A percentile compares a stretch with the other conserved stretches of the same genome.
phyloP scores from a whole-genome alignment of 2,888 invertebrate genomes.

The Diaphora mendica region DNA sequence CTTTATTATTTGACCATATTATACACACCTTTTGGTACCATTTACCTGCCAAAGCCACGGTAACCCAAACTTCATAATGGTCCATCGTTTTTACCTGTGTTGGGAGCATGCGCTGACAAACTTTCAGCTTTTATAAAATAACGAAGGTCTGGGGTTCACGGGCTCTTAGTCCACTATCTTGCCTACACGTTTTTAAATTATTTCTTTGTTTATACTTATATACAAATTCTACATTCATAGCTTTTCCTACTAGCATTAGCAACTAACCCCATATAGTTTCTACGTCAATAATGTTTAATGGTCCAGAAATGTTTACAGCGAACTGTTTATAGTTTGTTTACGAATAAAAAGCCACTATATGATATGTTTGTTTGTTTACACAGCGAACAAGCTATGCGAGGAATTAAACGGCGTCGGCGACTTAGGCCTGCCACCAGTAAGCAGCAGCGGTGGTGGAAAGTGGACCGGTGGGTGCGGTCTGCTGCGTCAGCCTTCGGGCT shows the following conservation, averaged over 20 bases:
- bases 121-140: too few relatives aligned
- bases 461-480: constrained; percentile 89
- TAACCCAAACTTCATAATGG: too few relatives aligned
- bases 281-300: constrained; percentile 34
- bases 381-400: constrained; percentile 81
- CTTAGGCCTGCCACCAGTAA: constrained; percentile 68
- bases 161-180: too few relatives aligned
- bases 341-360: constrained; percentile 15
- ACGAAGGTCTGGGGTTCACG: too few relatives aligned
- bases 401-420: constrained; percentile 79
- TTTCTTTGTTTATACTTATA: background rate
- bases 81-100: too few relatives aligned
- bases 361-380: constrained; percentile 34
- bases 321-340: constrained; percentile 31
- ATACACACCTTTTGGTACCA: too few relatives aligned
- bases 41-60: too few relatives aligned
- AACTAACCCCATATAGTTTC: constrained; percentile 3
- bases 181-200: background rate
- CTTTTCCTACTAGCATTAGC: background rate
- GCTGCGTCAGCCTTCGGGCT: constrained; percentile 88
- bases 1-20: too few relatives aligned
- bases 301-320: constrained; percentile 29
- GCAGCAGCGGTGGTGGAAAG: constrained; percentile 80
- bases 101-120: too few relatives aligned
- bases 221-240: background rate